Base-by-base conservation (phyloP, 2,113 vertebrate species). In the Polyodon spathula region DNA sequence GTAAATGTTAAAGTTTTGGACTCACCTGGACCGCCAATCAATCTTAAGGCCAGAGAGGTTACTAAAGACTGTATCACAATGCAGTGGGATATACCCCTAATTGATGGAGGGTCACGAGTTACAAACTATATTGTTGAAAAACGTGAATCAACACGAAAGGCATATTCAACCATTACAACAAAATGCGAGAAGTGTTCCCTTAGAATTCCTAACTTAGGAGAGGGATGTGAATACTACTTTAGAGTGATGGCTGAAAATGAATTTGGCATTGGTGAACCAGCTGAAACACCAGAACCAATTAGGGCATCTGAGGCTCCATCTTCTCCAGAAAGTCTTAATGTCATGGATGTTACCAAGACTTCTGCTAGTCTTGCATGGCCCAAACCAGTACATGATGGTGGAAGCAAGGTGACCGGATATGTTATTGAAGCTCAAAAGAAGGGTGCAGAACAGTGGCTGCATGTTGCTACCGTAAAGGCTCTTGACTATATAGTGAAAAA, bases 121-220 rank as follows among this genome's bases (percentile, higher is more conserved):
- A 97, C 90, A 61, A 99, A 98, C 70, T 99, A 98, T 52, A 93
- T 99, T 1, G 88, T 99, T 44, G 93, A 98, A 77, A 99, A 97
- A 80, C 90, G 96, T 68, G 96, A 99, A 78, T 89, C 94, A 3
- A 98, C 96, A 41, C 84, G 96, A 5, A 99, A 99, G 66, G 91
- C 95, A 38, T 99, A 97, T 71, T 84, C 94, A 66, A 92, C 96
- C 4, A 84, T 82, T 40, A 78, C 92, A 57, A 92, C 91, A 14
- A 91, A 89, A 15, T 99, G 96, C 71, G 82, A 87, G 52, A 88
- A 84, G 57, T 95, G 93, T 67, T 94, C 92, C 44, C 85, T 88
- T 54, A 92, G 64, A 70, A 71, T 99, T 67, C 71, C 82, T 40
- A 92, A 93, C 48, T 78, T 99, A 61, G 74, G 87, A 58, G 96